A percentile compares a stretch with the other conserved stretches of the same genome.
Evolutionary conservation across 2,888 invertebrate genomes (phyloP).

Genomic region (Tortrix viridana): DNA sequence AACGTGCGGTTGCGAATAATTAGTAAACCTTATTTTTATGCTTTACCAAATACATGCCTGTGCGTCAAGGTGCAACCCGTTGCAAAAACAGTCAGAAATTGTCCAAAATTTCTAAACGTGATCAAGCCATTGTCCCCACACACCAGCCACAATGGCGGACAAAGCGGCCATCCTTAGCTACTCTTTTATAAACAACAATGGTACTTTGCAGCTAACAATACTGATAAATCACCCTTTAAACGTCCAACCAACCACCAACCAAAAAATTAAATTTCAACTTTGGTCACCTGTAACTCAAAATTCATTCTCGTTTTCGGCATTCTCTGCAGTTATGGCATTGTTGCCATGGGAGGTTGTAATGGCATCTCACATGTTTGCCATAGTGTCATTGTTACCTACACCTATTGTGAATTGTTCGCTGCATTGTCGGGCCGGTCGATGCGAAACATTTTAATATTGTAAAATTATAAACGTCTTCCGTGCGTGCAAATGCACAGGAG

Average conservation of each 20-base stretch:
- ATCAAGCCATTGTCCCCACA: conserved; percentile 74
- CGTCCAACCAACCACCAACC: conserved; percentile 38
- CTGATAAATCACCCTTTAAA: conserved; percentile 40
- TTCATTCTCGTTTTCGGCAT: conserved; percentile 8
- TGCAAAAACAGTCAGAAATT: conserved; percentile 80
- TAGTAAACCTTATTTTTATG: no score
- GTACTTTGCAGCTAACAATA: conserved; percentile 77
- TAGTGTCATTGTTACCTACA: conserved; percentile 82
- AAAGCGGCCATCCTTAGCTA: conserved; percentile 81
- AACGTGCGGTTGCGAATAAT: no score
- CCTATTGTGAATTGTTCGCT: conserved; percentile 79
- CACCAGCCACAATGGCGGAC: conserved; percentile 80
- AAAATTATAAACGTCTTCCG: conserved; percentile 83
- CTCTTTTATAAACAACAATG: conserved; percentile 77
- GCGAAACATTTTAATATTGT: conserved; percentile 84
- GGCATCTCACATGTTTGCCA: conserved; percentile 80
- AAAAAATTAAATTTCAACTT: conserved; percentile 33
- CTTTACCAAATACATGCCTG: conserved; percentile 58
- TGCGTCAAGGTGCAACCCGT: conserved; percentile 80
- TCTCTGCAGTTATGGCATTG: conserved; percentile 46
- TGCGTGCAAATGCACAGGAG: conserved; percentile 48
- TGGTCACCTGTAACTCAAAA: neutral
- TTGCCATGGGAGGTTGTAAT: conserved; percentile 47
- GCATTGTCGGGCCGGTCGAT: conserved; percentile 74
- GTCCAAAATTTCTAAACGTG: conserved; percentile 81